phyloP scores from a whole-genome alignment of 2,888 invertebrate species.

The Syrphus vitripennis region DNA sequence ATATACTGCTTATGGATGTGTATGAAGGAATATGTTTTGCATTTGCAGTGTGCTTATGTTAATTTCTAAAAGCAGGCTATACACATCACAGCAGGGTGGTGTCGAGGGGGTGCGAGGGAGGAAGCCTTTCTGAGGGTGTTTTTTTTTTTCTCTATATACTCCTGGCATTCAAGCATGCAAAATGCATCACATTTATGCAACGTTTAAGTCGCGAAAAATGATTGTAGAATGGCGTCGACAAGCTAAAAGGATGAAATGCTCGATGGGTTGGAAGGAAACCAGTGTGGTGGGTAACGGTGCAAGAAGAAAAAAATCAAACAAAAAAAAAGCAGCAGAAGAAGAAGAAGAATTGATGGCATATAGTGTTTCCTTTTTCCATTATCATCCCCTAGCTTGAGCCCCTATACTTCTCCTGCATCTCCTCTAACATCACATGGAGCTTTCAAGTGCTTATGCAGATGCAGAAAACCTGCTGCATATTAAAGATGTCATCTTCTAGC shows the following conservation, averaged over 20 bases:
- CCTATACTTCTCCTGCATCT: too few relatives aligned
- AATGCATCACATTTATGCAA: conserved; percentile 67
- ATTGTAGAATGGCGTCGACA: conserved; percentile 4
- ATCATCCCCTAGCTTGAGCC: background rate
- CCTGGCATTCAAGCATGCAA: conserved; percentile 60
- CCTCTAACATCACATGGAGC: background rate
- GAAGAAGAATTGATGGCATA: background rate
- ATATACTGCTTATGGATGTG: too few relatives aligned
- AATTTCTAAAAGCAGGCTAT: conserved; percentile 54
- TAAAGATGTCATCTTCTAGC: conserved; percentile 42
- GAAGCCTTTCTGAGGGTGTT: background rate
- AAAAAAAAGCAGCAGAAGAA: too few relatives aligned
- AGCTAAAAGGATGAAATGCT: conserved; percentile 62
- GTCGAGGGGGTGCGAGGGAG: background rate
- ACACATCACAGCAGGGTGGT: background rate
- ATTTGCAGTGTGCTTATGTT: conserved; percentile 50
- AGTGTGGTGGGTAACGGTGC: background rate
- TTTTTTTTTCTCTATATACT: background rate
- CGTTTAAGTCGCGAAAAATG: conserved; percentile 59
- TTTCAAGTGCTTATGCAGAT: conserved; percentile 52
- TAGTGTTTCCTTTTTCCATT: conserved; percentile 1
- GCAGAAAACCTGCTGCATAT: conserved; percentile 39
- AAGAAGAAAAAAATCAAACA: background rate
- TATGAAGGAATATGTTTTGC: background rate
- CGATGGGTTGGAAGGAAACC: conserved; percentile 54